Percentiles rank a stretch among this genome's conserved stretches.
Evolutionary conservation across 2,888 invertebrate genomes (phyloP).

Genomic region (Sesia apiformis): DNA sequence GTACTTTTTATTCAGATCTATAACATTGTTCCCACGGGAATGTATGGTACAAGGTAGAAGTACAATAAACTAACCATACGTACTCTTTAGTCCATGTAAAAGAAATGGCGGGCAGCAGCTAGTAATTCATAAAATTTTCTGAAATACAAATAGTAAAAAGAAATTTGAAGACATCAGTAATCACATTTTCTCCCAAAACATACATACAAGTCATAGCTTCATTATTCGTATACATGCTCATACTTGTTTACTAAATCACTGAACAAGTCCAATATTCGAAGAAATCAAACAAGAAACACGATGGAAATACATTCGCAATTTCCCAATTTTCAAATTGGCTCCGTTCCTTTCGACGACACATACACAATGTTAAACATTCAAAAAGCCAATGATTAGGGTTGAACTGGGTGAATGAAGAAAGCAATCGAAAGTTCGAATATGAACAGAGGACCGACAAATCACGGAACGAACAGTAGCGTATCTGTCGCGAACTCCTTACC

Average conservation of each 20-base stretch:
- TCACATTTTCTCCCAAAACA: too few relatives aligned
- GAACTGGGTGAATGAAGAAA: conserved; percentile 3
- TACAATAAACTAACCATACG: too few relatives aligned
- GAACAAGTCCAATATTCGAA: neutral
- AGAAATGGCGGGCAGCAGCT: too few relatives aligned
- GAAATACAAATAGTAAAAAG: too few relatives aligned
- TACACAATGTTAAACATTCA: neutral
- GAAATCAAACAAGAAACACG: neutral
- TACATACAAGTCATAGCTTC: neutral
- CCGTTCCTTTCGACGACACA: neutral
- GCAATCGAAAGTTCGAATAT: conserved; percentile 7
- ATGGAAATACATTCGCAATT: neutral
- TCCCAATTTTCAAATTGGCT: neutral
- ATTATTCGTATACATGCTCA: neutral
- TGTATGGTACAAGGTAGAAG: too few relatives aligned
- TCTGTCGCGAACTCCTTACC: neutral
- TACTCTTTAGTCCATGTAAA: too few relatives aligned
- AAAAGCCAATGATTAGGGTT: conserved; percentile 6
- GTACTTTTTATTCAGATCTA: too few relatives aligned
- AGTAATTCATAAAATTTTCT: too few relatives aligned
- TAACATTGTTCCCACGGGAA: too few relatives aligned
- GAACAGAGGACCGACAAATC: too few relatives aligned
- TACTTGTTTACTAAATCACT: neutral
- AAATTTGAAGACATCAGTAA: too few relatives aligned
- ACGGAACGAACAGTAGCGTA: neutral